Base-by-base conservation (phyloP, 2,888 invertebrate genomes). In the Volucella inanis region DNA sequence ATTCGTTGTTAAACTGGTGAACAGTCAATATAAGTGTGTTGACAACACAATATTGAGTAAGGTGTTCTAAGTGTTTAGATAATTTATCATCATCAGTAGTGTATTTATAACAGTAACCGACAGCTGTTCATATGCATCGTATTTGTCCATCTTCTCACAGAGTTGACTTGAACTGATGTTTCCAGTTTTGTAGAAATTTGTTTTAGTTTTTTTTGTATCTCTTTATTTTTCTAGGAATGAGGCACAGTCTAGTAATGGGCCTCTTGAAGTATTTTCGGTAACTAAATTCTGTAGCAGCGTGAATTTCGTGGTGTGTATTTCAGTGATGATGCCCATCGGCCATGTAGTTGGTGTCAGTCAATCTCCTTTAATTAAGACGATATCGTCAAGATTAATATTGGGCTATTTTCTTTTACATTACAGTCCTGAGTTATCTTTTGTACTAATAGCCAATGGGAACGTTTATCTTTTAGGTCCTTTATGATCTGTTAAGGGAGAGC, bases 1-100 rank as follows among this genome's bases (percentile, higher is more conserved):
- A 11, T 15, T 59, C 65, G 15, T 72, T 14, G n/a, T 62, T 59
- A n/a, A 62, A 59, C 18, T 65, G 57, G 11, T 72, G 22, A 18
- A 72, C 43, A 8, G 54, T 45, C 15, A 45, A 18, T 2, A 62
- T 72, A 11, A 62, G 62, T 49, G 71, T 43, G 49, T 71, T 22
- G 52, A 52, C 15, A 52, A 10, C 9, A 71, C 15, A 10, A 71
- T 22, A 41, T 75, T 22, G 3, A 64, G 49, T 8, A 57, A 11
- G 15, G 55, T 74, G 9, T 39, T 75, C 6, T 75, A 10, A n/a
- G 15, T 47, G 18, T 45, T 57, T 43, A 57, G 38, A 49, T 65
- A 55, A 31, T 38, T 64, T n/a, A 64, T 54, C 38, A 50, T 41
- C n/a, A 65, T 65, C 15, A 64, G 14, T 10, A 64, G 12, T 18